phyloP scores from a whole-genome alignment of 2,113 vertebrate genomes.

The Panthera leo region DNA sequence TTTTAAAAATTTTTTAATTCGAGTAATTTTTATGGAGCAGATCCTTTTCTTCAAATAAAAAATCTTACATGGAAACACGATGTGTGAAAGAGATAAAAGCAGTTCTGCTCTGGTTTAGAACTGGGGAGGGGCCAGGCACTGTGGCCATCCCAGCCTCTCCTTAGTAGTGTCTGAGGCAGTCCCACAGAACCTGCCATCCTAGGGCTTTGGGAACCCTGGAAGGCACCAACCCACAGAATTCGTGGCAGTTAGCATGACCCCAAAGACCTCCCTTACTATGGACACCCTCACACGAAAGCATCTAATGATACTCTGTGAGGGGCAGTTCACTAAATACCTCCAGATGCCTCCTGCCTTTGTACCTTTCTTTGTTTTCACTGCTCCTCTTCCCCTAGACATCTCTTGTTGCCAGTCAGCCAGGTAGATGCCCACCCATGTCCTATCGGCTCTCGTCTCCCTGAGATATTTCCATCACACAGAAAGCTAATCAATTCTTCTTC shows the following conservation, averaged over 20 bases:
- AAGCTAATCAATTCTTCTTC: background rate
- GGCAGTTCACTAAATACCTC: background rate
- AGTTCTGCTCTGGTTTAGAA: background rate
- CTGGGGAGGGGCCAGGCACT: background rate
- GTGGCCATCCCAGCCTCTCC: background rate
- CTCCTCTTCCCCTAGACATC: background rate
- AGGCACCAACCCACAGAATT: background rate
- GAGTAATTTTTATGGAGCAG: background rate
- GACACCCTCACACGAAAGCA: background rate
- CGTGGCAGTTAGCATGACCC: too few species aligned
- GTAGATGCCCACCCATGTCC: background rate
- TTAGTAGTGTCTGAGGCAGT: background rate
- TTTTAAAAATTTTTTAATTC: background rate
- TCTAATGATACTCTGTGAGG: background rate
- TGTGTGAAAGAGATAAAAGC: background rate
- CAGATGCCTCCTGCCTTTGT: background rate
- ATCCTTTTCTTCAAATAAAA: constrained; percentile 16
- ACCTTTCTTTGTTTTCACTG: background rate
- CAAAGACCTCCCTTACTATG: background rate
- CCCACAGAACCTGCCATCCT: background rate
- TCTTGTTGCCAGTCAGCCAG: background rate
- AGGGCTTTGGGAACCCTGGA: background rate
- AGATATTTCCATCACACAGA: background rate
- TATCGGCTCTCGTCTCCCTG: background rate
- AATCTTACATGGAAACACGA: background rate